Base-by-base conservation (phyloP, 2,113 vertebrate species). In the Geococcyx californianus region DNA sequence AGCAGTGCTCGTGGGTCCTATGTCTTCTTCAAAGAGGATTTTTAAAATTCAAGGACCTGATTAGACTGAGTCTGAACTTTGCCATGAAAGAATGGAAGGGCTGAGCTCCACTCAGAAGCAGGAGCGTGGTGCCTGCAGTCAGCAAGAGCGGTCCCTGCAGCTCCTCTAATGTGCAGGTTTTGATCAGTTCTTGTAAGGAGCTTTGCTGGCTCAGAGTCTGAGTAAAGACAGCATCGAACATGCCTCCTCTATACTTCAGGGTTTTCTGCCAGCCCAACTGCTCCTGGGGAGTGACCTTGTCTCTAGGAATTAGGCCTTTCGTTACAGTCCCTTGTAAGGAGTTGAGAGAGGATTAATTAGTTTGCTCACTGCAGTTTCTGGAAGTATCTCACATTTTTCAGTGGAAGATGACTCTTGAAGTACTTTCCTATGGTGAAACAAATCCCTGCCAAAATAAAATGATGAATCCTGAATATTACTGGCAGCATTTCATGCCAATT, bases 391-490 rank as follows among this genome's bases (percentile, higher is more conserved):
- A 92, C 84, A 96, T 96, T 96, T 97, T 97, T 96, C 95, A 95
- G 85, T 42, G 36, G 93, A 95, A 94, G 94, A 93, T 97, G 95
- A 92, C 90, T 95, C 93, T 97, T 90, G 92, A 96, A 96, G 83
- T 96, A 90, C 96, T 95, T 93, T 96, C 95, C 95, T 84, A 96
- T 1, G 47, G 93, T 72, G 94, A 96, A 96, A 96, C 95, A 97
- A 97, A 97, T 96, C 92, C 92, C 90, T 96, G 95, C 95, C 95
- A 96, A 96, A 93, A 95, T 93, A 95, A 91, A 94, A 95, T 95
- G 96, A 97, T 97, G 96, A 93, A 95, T 95, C 90, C 92, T 90
- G 89, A 95, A 78, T 95, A 96, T 96, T 95, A 92, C 88, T 95
- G 95, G 93, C 94, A 94, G 83, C 76, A 81, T 47, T 75, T 90